A percentile compares a stretch with the other conserved stretches of the same genome.
phyloP scores from a whole-genome alignment of 2,797 vertebrate species.

The Cossypha niveicapilla region DNA sequence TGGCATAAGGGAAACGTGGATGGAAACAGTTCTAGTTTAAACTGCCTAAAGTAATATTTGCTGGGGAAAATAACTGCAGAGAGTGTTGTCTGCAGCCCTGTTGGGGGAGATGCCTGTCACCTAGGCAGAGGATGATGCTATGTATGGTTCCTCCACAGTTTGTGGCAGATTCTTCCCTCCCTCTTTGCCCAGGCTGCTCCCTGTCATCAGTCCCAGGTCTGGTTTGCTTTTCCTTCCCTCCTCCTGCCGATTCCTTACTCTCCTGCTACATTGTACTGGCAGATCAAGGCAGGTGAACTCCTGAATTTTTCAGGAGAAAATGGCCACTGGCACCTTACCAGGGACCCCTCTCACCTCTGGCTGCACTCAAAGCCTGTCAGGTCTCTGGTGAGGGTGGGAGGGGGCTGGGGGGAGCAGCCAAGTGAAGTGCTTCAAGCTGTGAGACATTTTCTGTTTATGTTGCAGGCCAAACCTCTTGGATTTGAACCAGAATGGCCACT shows the following conservation, averaged over 20 bases:
- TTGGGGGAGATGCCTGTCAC: neutral
- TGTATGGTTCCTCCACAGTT: accelerated
- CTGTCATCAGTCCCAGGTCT: accelerated
- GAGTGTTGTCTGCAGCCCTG: neutral
- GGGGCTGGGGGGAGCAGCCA: neutral
- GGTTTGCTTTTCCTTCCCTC: neutral
- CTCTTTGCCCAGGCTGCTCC: neutral
- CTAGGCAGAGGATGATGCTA: neutral
- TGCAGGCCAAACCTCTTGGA: conserved; percentile 39
- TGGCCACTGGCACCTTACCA: neutral
- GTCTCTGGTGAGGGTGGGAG: neutral
- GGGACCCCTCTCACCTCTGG: conserved; percentile 41
- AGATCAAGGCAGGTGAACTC: conserved; percentile 15
- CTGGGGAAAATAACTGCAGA: neutral
- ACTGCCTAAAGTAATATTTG: neutral
- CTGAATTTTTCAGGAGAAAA: neutral
- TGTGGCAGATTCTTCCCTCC: neutral
- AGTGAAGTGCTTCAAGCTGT: conserved; percentile 56
- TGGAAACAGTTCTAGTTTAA: neutral
- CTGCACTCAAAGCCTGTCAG: conserved; percentile 3
- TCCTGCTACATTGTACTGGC: neutral
- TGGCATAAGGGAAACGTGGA: neutral
- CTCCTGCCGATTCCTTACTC: neutral
- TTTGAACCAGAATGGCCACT: conserved; percentile 3
- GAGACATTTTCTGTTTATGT: conserved; percentile 2